These are phyloP conservation scores for Sclerodermus sp. DNA, from an alignment of 2,888 invertebrate genomes.

Conservation along the genomic window DNA sequence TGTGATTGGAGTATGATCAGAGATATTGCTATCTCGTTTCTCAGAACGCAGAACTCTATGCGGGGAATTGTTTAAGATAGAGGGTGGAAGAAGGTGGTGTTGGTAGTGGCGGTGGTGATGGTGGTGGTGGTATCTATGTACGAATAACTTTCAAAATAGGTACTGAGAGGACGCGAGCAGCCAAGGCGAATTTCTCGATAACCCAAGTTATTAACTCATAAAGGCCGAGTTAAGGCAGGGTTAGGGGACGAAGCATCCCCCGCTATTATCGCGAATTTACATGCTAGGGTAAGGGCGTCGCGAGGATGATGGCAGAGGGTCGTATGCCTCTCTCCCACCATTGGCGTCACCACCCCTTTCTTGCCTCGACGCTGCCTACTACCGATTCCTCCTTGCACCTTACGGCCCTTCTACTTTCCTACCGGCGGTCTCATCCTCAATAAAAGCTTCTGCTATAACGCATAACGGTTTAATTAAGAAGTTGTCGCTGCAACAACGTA, in stretches of 20 bases:
- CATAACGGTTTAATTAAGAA: slow-evolving; percentile 55
- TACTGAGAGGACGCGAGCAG: slow-evolving; percentile 23
- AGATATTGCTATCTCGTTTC: too few species aligned
- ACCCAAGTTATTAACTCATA: slow-evolving; percentile 57
- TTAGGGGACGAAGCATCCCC: slow-evolving; percentile 39
- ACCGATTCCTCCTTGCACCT: slow-evolving; percentile 17
- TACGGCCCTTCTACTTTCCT: slow-evolving; percentile 17
- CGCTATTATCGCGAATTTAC: slow-evolving; percentile 56
- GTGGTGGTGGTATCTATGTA: not conserved
- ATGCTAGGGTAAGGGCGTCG: slow-evolving; percentile 37
- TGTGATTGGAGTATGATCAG: too few species aligned
- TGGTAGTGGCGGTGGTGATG: too few species aligned
- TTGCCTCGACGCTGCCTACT: slow-evolving; percentile 1
- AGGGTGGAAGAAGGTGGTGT: too few species aligned
- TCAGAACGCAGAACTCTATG: too few species aligned
- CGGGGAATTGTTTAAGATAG: too few species aligned
- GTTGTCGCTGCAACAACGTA: slow-evolving; percentile 33
- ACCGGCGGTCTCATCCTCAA: slow-evolving; percentile 32
- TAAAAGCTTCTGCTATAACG: slow-evolving; percentile 48
- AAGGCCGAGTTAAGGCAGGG: slow-evolving; percentile 51
- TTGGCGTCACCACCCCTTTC: slow-evolving; percentile 2
- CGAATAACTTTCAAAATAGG: slow-evolving; percentile 5
- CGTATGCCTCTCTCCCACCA: slow-evolving; percentile 1
- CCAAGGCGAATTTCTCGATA: slow-evolving; percentile 53
- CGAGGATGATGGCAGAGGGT: slow-evolving; percentile 13